Percentiles rank a stretch among this genome's conserved stretches.
phyloP scores from a whole-genome alignment of 1,140 invertebrate species.

The Heliconius hermathena region DNA sequence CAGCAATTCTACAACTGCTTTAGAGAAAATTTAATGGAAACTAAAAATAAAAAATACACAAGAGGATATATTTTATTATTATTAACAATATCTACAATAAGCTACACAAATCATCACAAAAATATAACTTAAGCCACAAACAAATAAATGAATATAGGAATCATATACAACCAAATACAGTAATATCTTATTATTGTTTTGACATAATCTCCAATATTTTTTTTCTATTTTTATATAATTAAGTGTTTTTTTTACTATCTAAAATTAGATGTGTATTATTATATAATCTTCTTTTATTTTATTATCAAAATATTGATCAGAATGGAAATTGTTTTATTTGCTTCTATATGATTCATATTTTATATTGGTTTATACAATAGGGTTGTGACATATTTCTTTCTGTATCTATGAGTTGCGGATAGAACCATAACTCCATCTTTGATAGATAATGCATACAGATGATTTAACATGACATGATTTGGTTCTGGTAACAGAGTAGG shows the following conservation, averaged over 20 bases:
- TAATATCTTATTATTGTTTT: too few relatives aligned
- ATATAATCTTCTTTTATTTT: too few relatives aligned
- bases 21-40: not conserved
- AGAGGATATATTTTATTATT: not conserved
- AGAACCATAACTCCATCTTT: conserved; percentile 99
- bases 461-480: conserved; percentile 99
- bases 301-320: too few relatives aligned
- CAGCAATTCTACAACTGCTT: not conserved
- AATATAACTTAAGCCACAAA: conserved; percentile 14
- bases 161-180: too few relatives aligned
- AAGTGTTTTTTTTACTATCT: too few relatives aligned
- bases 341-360: conserved; percentile 38
- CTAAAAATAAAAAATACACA: not conserved
- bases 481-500: conserved; percentile 99
- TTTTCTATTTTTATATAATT: too few relatives aligned
- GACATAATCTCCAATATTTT: too few relatives aligned
- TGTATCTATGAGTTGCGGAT: conserved; percentile 97
- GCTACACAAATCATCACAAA: conserved; percentile 25
- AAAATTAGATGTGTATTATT: too few relatives aligned
- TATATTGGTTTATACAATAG: conserved; percentile 99
- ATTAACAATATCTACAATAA: conserved; percentile 30
- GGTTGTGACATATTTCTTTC: conserved; percentile 99
- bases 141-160: not conserved
- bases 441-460: conserved; percentile 99
- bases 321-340: too few relatives aligned